Evolutionary conservation across 2,797 vertebrate genomes (phyloP).

Genomic region (Phalanger gymnotis): DNA sequence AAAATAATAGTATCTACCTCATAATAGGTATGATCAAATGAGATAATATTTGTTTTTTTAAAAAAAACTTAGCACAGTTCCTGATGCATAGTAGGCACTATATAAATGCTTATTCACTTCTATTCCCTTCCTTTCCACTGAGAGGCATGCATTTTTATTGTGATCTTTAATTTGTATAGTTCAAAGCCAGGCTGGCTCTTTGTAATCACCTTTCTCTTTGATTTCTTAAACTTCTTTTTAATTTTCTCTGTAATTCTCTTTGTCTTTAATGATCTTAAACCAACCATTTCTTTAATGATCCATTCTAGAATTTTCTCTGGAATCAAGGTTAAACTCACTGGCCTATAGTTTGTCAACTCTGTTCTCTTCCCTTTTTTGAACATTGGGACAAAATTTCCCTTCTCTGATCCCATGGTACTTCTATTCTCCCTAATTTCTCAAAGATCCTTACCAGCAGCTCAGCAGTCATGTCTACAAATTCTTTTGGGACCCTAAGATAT

Average conservation of each 20-base stretch:
- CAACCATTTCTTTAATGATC: not conserved
- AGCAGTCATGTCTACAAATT: not conserved
- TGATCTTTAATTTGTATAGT: not conserved
- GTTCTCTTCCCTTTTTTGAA: not conserved
- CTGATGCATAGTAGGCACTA: not conserved
- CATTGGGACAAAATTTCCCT: not conserved
- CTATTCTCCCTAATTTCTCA: not conserved
- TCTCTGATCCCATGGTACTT: not conserved
- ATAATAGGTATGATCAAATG: not conserved
- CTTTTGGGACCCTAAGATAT: not conserved
- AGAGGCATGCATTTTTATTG: not conserved
- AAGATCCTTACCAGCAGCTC: not conserved
- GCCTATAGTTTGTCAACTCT: not conserved
- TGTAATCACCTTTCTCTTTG: not conserved
- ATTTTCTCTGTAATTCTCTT: not conserved
- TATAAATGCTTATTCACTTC: not conserved
- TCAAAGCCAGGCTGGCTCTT: not conserved
- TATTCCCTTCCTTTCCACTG: not conserved
- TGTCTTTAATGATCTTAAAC: not conserved
- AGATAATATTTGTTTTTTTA: not conserved
- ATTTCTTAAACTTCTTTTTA: not conserved
- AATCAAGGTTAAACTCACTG: not conserved
- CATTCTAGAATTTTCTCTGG: not conserved
- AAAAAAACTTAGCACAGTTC: not conserved
- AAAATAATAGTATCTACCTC: not conserved